Evolutionary conservation across 2,113 vertebrate species (phyloP).

Genomic region (Mystacornis crossleyi): DNA sequence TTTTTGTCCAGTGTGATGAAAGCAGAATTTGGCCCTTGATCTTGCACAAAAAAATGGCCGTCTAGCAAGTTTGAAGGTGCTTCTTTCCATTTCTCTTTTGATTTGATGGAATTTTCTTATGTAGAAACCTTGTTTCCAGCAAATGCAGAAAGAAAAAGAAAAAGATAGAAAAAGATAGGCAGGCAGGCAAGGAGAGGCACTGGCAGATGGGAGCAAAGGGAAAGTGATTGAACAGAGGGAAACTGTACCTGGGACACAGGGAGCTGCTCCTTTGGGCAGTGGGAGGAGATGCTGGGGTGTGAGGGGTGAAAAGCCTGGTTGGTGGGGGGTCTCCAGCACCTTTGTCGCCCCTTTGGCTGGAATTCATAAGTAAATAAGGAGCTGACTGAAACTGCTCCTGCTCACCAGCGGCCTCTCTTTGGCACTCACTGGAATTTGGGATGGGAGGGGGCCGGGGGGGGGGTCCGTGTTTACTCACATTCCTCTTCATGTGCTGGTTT

Average conservation of each 20-base stretch:
- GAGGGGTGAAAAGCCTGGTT: neutral
- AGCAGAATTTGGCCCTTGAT: constrained; percentile 51
- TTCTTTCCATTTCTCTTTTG: constrained; percentile 13
- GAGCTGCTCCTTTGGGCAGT: neutral
- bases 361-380: neutral
- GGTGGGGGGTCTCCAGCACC: neutral
- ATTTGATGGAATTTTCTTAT: neutral
- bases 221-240: neutral
- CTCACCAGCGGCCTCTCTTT: neutral
- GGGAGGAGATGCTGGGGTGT: neutral
- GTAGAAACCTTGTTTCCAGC: neutral
- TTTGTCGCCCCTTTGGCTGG: neutral
- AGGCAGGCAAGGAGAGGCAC: neutral
- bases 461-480: neutral
- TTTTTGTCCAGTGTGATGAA: constrained; percentile 31
- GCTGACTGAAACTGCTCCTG: neutral
- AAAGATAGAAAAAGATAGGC: neutral
- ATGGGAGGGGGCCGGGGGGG: neutral
- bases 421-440: neutral
- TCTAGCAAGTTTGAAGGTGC: neutral
- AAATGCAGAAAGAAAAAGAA: neutral
- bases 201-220: accelerated
- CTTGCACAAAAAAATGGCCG: neutral
- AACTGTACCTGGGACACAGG: neutral
- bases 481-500: neutral